phyloP scores from a whole-genome alignment of 1,140 invertebrate genomes.

The Drosophila novamexicana region DNA sequence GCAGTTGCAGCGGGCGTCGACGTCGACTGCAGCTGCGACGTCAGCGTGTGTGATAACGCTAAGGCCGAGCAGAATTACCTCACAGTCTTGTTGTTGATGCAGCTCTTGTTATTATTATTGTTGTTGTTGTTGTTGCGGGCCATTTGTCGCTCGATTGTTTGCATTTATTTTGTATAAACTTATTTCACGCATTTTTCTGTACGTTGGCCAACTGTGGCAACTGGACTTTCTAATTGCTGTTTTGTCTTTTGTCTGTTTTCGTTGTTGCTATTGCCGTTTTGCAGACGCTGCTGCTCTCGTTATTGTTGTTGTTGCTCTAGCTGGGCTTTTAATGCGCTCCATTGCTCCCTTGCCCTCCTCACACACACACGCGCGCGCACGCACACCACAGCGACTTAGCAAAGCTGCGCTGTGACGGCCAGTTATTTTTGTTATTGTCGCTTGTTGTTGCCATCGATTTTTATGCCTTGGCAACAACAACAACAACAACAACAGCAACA shows the following conservation, averaged over 20 bases:
- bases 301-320: slow-evolving; percentile 18
- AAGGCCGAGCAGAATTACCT: slow-evolving; percentile 45
- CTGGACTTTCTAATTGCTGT: slow-evolving; percentile 71
- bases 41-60: slow-evolving; percentile 55
- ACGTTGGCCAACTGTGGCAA: slow-evolving; percentile 41
- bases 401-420: slow-evolving; percentile 48
- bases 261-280: slow-evolving; percentile 27
- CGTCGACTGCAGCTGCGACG: slow-evolving; percentile 10
- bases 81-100: slow-evolving; percentile 24
- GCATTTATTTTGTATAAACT: slow-evolving; percentile 66
- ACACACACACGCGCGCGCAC: slow-evolving; percentile 7
- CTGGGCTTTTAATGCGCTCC: slow-evolving; percentile 50
- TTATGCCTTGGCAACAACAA: slow-evolving; percentile 61
- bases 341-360: slow-evolving; percentile 38
- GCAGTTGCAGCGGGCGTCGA: slow-evolving; percentile 34
- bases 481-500: slow-evolving; percentile 17
- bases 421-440: slow-evolving; percentile 43
- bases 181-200: slow-evolving; percentile 68
- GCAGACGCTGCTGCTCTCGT: slow-evolving; percentile 23
- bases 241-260: slow-evolving; percentile 42
- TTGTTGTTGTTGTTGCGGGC: slow-evolving; percentile 28
- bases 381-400: slow-evolving; percentile 12
- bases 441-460: slow-evolving; percentile 71
- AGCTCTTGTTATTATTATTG: slow-evolving; percentile 6
- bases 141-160: slow-evolving; percentile 65